These are phyloP conservation scores for Polydrusus tereticollis DNA, from an alignment of 2,888 invertebrate genomes.

Conservation along the genomic window DNA sequence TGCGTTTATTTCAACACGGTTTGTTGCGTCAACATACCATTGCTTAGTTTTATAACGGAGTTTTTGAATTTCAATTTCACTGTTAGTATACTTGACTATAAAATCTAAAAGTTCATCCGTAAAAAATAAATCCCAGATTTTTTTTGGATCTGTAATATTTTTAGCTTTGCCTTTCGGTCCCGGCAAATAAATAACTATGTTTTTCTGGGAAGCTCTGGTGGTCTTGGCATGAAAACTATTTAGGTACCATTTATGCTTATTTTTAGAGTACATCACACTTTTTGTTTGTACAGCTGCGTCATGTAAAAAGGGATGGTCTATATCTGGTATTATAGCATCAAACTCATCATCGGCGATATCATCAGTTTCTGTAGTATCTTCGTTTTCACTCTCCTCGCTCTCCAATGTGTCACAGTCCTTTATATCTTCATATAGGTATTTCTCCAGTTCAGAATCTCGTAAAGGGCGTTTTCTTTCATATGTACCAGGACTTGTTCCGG, in stretches of 20 bases:
- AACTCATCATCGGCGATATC: conserved; percentile 3
- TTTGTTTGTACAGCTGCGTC: conserved; percentile 5
- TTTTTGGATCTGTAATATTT: background rate
- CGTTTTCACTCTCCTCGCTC: conserved; percentile 11
- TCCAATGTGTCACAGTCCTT: conserved; percentile 2
- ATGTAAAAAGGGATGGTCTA: background rate
- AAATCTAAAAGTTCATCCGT: no score
- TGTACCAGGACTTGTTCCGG: conserved; percentile 8
- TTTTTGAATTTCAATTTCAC: no score
- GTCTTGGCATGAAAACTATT: background rate
- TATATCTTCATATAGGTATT: conserved; percentile 2
- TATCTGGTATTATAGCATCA: conserved; percentile 5
- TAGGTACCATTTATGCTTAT: conserved; percentile 10
- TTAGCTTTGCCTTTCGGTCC: conserved; percentile 9
- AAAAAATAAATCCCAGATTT: no score
- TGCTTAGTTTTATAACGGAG: no score
- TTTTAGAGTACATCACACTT: conserved; percentile 12
- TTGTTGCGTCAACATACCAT: no score
- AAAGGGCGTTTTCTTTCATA: conserved; percentile 5
- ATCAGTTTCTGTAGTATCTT: background rate
- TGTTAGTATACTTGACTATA: no score
- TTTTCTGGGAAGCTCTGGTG: background rate
- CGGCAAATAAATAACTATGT: background rate
- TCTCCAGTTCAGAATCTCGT: conserved; percentile 9
- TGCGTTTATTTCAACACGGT: background rate